Evolutionary conservation across 2,888 invertebrate species (phyloP), one percentile per base, ranked within the genome.

Genomic region (Dasysyrphus albostriatus): DNA sequence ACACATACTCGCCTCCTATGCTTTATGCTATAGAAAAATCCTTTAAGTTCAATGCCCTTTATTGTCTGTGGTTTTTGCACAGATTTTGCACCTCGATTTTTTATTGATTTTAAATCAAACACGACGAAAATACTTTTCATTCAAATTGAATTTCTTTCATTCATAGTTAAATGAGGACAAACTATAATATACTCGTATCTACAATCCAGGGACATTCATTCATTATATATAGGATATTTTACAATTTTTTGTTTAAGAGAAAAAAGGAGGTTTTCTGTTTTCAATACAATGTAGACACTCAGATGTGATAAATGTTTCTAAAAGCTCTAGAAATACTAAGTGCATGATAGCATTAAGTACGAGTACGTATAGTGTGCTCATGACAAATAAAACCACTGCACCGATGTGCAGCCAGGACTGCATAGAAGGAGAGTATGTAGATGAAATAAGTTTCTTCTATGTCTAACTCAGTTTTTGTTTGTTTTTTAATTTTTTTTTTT

Each of bases 291-390:
- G 59, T 51, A 73, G 58, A 83, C 72, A 83, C 67, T 83, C 58
- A 67, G 67, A 80, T 72, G 59, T 37, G 67, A 76, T 67, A 72
- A 76, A 80, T 80, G 81, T 72, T 58, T 75, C 44, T 59, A 76
- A 80, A 76, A 80, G 72, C 74, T 75, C 44, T 80, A 19, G 37
- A 61, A 61, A 74, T 67, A 37, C 75, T 70, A 80, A 84, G 80
- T 74, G 83, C 76, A 80, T 76, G 67, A 80, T 72, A 67, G 54
- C 76, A 84, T 84, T 80, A 84, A 72, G 67, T 59, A 61, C n/a
- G 39, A 24, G 61, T 24, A 12, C 1, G 1, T 42, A 24, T 19
- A 54, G 69, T 39, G 44, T 84, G 80, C 67, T 81, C 72, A 76
- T 76, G 76, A 81, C 54, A 80, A 80, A 84, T 80, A 76, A 59